Conservation (phyloP, 2,113 vertebrate species). For the Anser cygnoides region DNA sequence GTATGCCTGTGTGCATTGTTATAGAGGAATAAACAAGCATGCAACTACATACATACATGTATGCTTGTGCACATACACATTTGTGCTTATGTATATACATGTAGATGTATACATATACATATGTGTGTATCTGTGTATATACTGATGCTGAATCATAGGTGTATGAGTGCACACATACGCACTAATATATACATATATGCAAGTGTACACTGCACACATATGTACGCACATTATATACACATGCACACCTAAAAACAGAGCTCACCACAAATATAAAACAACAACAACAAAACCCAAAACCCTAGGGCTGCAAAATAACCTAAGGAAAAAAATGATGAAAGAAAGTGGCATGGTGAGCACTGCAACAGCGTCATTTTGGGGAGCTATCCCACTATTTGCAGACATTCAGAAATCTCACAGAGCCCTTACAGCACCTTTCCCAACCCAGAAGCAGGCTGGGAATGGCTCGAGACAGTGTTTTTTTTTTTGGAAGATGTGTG, state of each 20-base stretch:
- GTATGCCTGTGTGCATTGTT: rapidly evolving
- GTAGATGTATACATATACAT: too few species aligned
- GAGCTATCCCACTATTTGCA: neutral
- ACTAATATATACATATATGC: too few species aligned
- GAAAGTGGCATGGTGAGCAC: neutral
- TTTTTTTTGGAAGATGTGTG: neutral
- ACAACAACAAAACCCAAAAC: neutral
- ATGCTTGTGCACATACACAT: neutral
- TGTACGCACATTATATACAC: neutral
- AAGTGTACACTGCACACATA: neutral
- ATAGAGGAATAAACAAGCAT: neutral
- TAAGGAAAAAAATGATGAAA: neutral
- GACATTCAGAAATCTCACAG: neutral
- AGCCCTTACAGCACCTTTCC: neutral
- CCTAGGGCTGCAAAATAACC: neutral
- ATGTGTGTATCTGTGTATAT: neutral
- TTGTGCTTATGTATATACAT: neutral
- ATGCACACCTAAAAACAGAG: rapidly evolving
- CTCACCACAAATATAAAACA: neutral
- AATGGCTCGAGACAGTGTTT: neutral
- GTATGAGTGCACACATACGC: neutral
- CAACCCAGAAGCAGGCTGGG: neutral
- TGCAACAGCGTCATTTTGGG: neutral
- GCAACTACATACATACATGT: neutral
- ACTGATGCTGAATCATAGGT: neutral